Conservation (phyloP, 2,888 invertebrate genomes). For the Drosophila nigricruria region DNA sequence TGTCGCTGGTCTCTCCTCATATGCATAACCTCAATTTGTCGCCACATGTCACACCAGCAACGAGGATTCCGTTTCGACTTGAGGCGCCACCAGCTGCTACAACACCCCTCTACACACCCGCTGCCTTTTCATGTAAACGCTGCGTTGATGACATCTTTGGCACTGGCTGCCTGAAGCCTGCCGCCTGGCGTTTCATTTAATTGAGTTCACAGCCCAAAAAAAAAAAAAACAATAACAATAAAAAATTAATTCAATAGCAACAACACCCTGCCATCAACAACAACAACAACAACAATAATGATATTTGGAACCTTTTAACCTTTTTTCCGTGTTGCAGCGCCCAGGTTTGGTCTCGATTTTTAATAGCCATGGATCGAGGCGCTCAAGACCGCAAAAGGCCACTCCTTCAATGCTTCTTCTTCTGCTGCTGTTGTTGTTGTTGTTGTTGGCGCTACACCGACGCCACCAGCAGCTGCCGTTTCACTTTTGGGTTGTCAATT, state of each 20-base stretch:
- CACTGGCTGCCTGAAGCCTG: constrained; percentile 39
- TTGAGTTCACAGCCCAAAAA: constrained; percentile 77
- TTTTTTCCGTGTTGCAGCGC: constrained; percentile 50
- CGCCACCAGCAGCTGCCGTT: constrained; percentile 70
- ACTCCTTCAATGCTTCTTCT: constrained; percentile 63
- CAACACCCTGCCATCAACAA: constrained; percentile 48
- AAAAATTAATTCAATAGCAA: constrained; percentile 78
- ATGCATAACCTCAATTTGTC: constrained; percentile 75
- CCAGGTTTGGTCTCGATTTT: constrained; percentile 48
- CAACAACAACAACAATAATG: constrained; percentile 53
- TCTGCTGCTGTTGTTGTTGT: constrained; percentile 27
- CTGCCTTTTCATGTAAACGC: constrained; percentile 42
- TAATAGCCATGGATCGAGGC: constrained; percentile 57
- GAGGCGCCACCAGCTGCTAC: constrained; percentile 70
- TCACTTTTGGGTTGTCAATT: constrained; percentile 70
- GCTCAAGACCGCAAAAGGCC: constrained; percentile 56
- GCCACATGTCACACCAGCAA: constrained; percentile 73
- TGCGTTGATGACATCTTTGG: constrained; percentile 69
- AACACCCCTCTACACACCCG: constrained; percentile 16
- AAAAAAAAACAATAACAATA: constrained; percentile 75
- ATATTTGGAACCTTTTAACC: constrained; percentile 77
- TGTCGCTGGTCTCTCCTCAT: constrained; percentile 5
- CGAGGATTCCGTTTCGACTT: constrained; percentile 37
- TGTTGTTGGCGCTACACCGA: constrained; percentile 62
- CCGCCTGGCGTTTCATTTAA: constrained; percentile 77